These are phyloP conservation scores for Himalopsyche anomala DNA, from an alignment of 2,888 invertebrate genomes.

Conservation along the genomic window DNA sequence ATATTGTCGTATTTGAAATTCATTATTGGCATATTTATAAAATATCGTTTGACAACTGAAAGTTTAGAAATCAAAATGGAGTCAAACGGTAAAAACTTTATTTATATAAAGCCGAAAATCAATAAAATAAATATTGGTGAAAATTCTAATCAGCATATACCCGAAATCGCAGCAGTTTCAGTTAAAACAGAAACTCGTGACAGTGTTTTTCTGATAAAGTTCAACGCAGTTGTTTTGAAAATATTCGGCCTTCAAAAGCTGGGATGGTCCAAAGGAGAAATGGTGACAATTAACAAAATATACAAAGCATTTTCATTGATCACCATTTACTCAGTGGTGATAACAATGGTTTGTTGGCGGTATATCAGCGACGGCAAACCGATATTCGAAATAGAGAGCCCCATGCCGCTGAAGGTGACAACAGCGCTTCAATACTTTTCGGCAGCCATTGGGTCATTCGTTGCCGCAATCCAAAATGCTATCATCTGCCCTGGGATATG, in stretches of 20 bases:
- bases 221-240: slow-evolving; percentile 32
- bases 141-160: not conserved
- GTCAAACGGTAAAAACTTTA: not conserved
- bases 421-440: not conserved
- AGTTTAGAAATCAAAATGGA: not conserved
- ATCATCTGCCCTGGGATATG: slow-evolving; percentile 24
- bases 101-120: not conserved
- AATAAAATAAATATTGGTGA: not conserved
- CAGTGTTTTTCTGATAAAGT: slow-evolving; percentile 41
- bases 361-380: not conserved
- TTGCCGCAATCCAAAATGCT: slow-evolving; percentile 14
- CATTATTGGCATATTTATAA: not conserved
- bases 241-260: slow-evolving; percentile 51
- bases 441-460: not conserved
- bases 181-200: not conserved
- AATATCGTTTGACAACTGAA: not conserved
- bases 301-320: slow-evolving; percentile 48
- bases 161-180: not conserved
- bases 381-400: not conserved
- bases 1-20: not conserved
- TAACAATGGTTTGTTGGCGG: not conserved
- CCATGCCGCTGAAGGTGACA: slow-evolving; percentile 6
- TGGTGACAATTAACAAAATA: not conserved
- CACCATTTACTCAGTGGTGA: not conserved
- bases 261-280: not conserved